These are phyloP conservation scores for Puffinus mauretanicus DNA, from an alignment of 2,113 vertebrate genomes.

Conservation along the genomic window DNA sequence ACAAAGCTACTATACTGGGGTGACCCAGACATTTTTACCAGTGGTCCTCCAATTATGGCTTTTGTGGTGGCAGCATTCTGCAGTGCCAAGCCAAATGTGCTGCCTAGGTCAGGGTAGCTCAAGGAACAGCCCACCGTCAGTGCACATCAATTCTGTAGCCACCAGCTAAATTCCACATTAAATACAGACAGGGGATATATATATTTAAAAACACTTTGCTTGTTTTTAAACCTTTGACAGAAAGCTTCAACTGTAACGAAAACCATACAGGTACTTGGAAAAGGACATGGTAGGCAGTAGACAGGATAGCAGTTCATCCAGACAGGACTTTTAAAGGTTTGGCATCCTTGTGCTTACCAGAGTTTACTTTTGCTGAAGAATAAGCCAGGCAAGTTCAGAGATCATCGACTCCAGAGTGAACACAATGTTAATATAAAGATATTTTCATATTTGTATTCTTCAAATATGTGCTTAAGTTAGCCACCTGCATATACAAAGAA, in stretches of 20 bases:
- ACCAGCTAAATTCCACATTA: background rate
- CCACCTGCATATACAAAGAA: background rate
- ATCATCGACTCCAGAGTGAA: background rate
- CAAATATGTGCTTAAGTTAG: background rate
- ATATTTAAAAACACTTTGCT: background rate
- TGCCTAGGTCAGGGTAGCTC: background rate
- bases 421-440: background rate
- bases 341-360: background rate
- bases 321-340: background rate
- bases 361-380: background rate
- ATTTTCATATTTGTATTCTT: background rate
- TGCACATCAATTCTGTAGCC: background rate
- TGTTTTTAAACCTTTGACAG: background rate
- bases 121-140: background rate
- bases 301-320: background rate
- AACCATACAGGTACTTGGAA: background rate
- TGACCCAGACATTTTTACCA: background rate
- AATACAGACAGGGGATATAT: accelerated
- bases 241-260: background rate
- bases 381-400: background rate
- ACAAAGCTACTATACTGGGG: background rate
- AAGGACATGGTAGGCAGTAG: background rate
- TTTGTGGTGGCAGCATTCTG: background rate
- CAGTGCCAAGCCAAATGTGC: background rate
- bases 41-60: background rate